These are phyloP conservation scores for Romanogobio albipinnatus DNA, from an alignment of 2,113 vertebrate genomes.

Conservation along the genomic window DNA sequence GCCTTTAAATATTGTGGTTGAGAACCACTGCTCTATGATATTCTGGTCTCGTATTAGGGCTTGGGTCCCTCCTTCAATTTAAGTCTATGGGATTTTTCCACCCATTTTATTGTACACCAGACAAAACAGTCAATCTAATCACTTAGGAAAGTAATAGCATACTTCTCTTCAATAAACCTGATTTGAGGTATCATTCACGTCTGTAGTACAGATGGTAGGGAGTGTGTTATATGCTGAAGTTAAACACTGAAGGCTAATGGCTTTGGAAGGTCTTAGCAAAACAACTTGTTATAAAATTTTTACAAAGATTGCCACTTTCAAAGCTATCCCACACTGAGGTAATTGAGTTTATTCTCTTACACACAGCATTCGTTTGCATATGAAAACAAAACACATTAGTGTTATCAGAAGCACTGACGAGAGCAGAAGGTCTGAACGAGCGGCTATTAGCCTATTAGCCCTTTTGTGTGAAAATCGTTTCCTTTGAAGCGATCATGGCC, in stretches of 20 bases:
- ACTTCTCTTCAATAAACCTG: background rate
- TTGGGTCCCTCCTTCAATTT: background rate
- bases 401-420: slow-evolving; percentile 25
- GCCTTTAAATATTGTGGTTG: background rate
- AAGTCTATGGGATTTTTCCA: background rate
- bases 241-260: background rate
- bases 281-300: slow-evolving; percentile 25
- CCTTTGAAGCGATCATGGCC: slow-evolving; percentile 24
- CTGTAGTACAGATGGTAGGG: background rate
- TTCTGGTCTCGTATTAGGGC: background rate
- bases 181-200: background rate
- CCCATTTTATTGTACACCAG: background rate
- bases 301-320: slow-evolving; percentile 21
- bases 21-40: background rate
- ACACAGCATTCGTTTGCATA: slow-evolving; percentile 25
- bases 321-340: slow-evolving; percentile 34
- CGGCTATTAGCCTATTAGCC: slow-evolving; percentile 42
- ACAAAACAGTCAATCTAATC: background rate
- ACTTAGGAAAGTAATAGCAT: background rate
- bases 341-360: slow-evolving; percentile 40
- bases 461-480: slow-evolving; percentile 38
- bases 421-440: slow-evolving; percentile 32
- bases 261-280: slow-evolving; percentile 17
- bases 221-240: background rate
- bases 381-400: slow-evolving; percentile 46